Percentiles rank a stretch among this genome's conserved stretches.
Conservation (phyloP, 2,888 invertebrate species). For the Cosmopolites sordidus region DNA sequence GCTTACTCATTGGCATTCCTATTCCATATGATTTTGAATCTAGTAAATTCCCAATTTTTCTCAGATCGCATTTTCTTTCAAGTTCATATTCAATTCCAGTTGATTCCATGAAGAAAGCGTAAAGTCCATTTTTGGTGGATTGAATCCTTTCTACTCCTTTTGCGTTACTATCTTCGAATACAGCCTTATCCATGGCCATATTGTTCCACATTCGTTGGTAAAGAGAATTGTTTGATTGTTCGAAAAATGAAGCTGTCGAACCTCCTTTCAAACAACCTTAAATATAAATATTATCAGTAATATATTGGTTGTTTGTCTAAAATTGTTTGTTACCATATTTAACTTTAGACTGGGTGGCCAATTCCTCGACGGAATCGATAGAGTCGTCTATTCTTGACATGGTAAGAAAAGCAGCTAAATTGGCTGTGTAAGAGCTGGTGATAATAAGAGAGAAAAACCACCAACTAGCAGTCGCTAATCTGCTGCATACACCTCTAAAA, state of each 20-base stretch:
- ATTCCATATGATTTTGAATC: constrained; percentile 93
- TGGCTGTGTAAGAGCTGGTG: constrained; percentile 91
- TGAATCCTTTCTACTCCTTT: constrained; percentile 67
- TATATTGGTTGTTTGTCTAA: not conserved
- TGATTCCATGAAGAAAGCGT: constrained; percentile 96
- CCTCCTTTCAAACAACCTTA: constrained; percentile 64
- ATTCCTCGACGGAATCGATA: constrained; percentile 85
- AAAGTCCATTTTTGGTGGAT: constrained; percentile 70
- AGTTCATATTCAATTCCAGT: constrained; percentile 89
- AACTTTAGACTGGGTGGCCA: constrained; percentile 88
- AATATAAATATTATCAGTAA: too few species aligned
- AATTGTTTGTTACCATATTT: constrained; percentile 71
- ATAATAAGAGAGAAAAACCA: constrained; percentile 89
- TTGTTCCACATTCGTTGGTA: constrained; percentile 38
- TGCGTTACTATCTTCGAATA: constrained; percentile 72
- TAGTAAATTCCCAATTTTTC: constrained; percentile 73
- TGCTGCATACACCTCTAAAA: constrained; percentile 77
- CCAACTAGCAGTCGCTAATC: constrained; percentile 86
- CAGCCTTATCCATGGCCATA: constrained; percentile 76
- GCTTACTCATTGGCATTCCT: constrained; percentile 83
- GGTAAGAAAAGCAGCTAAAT: constrained; percentile 89
- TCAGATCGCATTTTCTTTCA: constrained; percentile 79
- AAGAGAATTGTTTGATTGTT: constrained; percentile 50
- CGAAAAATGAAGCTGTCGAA: constrained; percentile 87
- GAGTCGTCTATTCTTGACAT: constrained; percentile 83